Conservation (phyloP, 2,888 invertebrate genomes). For the Cecidostiba fungosa region DNA sequence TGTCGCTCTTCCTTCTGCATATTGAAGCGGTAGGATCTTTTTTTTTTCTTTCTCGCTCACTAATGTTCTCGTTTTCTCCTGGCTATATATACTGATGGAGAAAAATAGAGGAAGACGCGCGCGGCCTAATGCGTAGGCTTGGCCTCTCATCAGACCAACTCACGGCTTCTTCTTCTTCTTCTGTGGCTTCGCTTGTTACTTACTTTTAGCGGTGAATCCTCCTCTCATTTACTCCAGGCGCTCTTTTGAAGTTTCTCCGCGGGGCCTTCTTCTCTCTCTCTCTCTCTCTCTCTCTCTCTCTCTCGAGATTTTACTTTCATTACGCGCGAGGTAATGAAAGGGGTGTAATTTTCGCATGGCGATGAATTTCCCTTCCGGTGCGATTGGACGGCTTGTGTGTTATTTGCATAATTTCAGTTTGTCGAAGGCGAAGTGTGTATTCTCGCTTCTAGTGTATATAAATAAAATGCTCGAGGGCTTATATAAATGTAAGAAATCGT, state of each 20-base stretch:
- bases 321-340: not conserved
- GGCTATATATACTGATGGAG: not conserved
- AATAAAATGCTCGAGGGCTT: no score
- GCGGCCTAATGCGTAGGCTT: conserved; percentile 3
- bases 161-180: not conserved
- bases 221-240: not conserved
- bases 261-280: not conserved
- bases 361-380: not conserved
- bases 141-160: conserved; percentile 43
- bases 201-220: not conserved
- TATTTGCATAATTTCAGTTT: not conserved
- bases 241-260: not conserved
- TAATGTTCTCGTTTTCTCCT: not conserved
- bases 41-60: not conserved
- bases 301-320: conserved; percentile 38
- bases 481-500: no score
- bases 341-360: conserved; percentile 16
- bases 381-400: not conserved
- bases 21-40: not conserved
- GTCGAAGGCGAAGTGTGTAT: no score
- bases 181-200: conserved; percentile 37
- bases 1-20: not conserved
- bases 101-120: not conserved
- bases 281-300: no score
- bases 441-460: no score